A percentile compares a stretch with the other conserved stretches of the same genome.
Evolutionary conservation across 2,797 vertebrate species (phyloP).

Genomic region (Pangasius larnaudii): DNA sequence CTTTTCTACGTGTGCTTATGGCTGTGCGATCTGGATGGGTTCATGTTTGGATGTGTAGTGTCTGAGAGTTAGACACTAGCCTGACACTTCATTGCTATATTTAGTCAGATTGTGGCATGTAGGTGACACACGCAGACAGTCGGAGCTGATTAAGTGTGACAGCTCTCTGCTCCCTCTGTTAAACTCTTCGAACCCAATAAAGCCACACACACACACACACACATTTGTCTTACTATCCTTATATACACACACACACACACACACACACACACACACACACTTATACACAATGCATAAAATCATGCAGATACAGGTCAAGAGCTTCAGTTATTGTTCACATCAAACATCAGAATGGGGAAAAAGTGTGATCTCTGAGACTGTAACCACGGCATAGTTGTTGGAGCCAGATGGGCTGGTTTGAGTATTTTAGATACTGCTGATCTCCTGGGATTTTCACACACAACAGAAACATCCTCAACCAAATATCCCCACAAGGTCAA

Average conservation of each 20-base stretch:
- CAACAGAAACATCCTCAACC: background rate
- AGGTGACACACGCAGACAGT: slow-evolving; percentile 63
- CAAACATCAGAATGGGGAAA: background rate
- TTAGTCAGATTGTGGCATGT: slow-evolving; percentile 68
- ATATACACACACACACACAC: too few relatives aligned
- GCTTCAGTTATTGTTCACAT: background rate
- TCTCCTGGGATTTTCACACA: background rate
- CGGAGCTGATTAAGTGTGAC: slow-evolving; percentile 71
- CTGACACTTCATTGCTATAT: slow-evolving; percentile 72
- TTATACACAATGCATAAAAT: background rate
- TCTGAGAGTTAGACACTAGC: slow-evolving; percentile 60
- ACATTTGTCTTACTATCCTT: background rate
- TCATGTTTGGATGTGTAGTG: slow-evolving; percentile 65
- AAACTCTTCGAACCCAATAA: slow-evolving; percentile 48
- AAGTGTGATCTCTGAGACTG: background rate
- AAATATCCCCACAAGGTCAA: background rate
- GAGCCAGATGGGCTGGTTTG: background rate
- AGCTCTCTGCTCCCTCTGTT: slow-evolving; percentile 62
- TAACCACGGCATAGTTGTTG: background rate
- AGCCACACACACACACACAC: background rate
- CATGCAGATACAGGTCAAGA: background rate
- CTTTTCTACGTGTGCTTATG: slow-evolving; percentile 46
- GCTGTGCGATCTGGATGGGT: slow-evolving; percentile 57
- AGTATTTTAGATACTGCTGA: slow-evolving; percentile 5
- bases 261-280: too few relatives aligned